Conservation (phyloP, 2,888 invertebrate species). For the Mimachlamys varia region DNA sequence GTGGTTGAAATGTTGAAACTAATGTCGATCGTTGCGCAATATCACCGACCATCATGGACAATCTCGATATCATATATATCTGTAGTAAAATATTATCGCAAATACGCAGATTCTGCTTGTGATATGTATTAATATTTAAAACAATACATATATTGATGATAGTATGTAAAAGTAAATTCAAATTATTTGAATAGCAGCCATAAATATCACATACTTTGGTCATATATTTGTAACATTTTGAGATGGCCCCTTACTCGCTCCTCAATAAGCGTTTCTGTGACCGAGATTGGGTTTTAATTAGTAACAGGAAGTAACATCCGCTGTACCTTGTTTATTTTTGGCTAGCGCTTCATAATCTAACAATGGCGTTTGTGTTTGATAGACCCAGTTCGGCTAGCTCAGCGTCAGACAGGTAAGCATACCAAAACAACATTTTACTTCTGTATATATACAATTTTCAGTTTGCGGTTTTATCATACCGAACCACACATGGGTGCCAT, state of each 20-base stretch:
- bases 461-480: background rate
- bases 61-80: no score
- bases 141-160: no score
- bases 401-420: conserved; percentile 65
- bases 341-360: conserved; percentile 41
- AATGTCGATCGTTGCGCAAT: no score
- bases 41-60: no score
- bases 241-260: background rate
- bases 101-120: no score
- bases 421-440: background rate
- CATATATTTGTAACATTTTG: background rate
- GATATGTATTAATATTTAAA: no score
- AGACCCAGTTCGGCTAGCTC: conserved; percentile 58
- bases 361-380: conserved; percentile 57
- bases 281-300: background rate
- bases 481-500: no score
- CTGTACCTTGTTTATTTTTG: background rate
- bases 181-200: background rate
- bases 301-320: background rate
- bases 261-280: background rate
- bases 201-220: background rate
- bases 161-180: no score
- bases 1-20: no score
- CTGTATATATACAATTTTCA: background rate
- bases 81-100: no score